Percentiles rank a stretch among this genome's conserved stretches.
Conservation (phyloP, 2,113 vertebrate species). For the Bubo bubo region DNA sequence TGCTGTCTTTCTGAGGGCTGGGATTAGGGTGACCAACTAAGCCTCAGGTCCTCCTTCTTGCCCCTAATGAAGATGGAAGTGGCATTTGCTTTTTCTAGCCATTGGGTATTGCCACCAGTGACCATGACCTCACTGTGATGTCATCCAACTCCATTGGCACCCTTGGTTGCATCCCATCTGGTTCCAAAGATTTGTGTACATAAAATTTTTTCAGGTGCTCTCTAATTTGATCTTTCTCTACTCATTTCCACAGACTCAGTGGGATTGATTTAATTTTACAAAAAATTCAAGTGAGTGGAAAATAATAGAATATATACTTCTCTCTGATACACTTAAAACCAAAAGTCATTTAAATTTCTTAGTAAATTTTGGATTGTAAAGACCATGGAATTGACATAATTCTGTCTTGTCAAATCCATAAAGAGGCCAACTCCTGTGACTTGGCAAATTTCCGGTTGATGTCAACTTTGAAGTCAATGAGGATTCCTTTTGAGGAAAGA, state of each 20-base stretch:
- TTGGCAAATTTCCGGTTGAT: background rate
- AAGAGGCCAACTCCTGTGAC: background rate
- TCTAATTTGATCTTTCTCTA: background rate
- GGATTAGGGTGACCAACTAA: background rate
- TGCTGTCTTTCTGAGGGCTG: background rate
- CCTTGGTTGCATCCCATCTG: background rate
- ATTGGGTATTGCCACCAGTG: background rate
- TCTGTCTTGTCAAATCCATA: background rate
- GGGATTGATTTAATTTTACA: background rate
- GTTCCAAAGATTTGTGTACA: background rate
- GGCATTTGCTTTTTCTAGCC: background rate
- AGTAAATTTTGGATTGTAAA: background rate
- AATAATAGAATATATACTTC: background rate
- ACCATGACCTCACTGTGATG: background rate
- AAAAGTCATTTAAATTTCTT: background rate
- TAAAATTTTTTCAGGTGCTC: background rate
- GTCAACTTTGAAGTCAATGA: conserved; percentile 7
- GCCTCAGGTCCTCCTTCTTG: background rate
- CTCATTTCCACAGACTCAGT: background rate
- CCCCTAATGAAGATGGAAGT: background rate
- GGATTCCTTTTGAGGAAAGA: background rate
- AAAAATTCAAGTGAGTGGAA: background rate
- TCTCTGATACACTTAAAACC: background rate
- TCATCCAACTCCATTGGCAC: background rate
- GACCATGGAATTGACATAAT: background rate